phyloP scores from a whole-genome alignment of 2,113 vertebrate species.

The Neogale vison region DNA sequence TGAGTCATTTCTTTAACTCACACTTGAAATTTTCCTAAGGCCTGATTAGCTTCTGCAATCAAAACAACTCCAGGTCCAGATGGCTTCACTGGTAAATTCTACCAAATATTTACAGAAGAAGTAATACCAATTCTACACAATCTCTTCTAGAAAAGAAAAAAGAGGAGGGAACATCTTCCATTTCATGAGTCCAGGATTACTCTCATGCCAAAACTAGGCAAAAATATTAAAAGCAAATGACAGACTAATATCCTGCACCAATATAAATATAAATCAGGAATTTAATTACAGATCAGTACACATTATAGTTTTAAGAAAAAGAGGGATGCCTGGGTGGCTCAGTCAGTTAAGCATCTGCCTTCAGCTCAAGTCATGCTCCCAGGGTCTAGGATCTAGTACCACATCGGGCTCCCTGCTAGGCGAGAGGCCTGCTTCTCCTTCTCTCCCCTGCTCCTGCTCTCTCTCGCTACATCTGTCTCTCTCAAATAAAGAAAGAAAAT shows the following conservation, averaged over 20 bases:
- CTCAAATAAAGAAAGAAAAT: not conserved
- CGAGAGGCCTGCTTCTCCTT: not conserved
- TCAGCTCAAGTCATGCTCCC: not conserved
- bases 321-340: not conserved
- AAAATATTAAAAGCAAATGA: conserved; percentile 41
- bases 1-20: conserved; percentile 7
- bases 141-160: conserved; percentile 11
- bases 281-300: conserved; percentile 3
- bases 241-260: not conserved
- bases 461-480: not conserved
- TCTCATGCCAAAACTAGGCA: not conserved
- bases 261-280: not conserved
- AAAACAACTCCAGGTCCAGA: not conserved
- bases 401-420: not conserved
- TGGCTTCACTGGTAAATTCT: not conserved
- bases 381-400: not conserved
- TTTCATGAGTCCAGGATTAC: not conserved
- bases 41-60: not conserved
- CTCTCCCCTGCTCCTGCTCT: not conserved
- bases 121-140: not conserved
- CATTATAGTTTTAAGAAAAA: not conserved
- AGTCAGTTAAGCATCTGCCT: not conserved
- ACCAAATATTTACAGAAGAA: conserved; percentile 15
- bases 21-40: not conserved
- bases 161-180: not conserved